phyloP scores from a whole-genome alignment of 2,888 invertebrate species.

The Ommatoiulus sabulosus region DNA sequence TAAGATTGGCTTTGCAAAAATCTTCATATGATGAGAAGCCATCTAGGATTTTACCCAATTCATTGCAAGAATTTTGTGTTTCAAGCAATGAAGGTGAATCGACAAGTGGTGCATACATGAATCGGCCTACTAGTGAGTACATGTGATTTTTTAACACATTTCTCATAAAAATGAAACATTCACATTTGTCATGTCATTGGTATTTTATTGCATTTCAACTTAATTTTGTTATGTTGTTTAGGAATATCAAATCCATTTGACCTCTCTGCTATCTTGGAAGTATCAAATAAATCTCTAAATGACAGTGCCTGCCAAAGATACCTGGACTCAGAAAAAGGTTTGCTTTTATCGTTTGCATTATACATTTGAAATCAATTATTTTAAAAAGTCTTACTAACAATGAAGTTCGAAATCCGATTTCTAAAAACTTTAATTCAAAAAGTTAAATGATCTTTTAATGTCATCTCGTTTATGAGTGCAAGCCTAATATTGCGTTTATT shows the following conservation, averaged over 20 bases:
- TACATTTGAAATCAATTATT: too few species aligned
- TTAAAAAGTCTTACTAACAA: too few species aligned
- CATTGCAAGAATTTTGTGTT: neutral
- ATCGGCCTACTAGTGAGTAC: neutral
- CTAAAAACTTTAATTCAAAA: too few species aligned
- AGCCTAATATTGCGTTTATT: too few species aligned
- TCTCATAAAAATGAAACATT: neutral
- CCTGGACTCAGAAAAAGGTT: neutral
- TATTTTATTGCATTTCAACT: neutral
- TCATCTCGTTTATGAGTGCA: too few species aligned
- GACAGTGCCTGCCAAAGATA: neutral
- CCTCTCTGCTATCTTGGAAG: neutral
- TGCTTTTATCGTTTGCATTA: neutral
- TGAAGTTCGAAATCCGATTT: too few species aligned
- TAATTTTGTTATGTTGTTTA: neutral
- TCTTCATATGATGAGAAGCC: neutral
- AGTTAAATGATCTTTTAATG: too few species aligned
- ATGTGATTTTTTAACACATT: neutral
- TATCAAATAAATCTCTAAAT: neutral
- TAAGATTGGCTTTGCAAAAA: neutral
- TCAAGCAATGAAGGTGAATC: neutral
- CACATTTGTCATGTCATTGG: neutral
- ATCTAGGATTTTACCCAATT: neutral
- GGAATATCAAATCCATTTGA: constrained; percentile 13
- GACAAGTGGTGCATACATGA: neutral